A percentile compares a stretch with the other conserved stretches of the same genome.
phyloP scores from a whole-genome alignment of 2,888 invertebrate species.

The Synanthedon formicaeformis region DNA sequence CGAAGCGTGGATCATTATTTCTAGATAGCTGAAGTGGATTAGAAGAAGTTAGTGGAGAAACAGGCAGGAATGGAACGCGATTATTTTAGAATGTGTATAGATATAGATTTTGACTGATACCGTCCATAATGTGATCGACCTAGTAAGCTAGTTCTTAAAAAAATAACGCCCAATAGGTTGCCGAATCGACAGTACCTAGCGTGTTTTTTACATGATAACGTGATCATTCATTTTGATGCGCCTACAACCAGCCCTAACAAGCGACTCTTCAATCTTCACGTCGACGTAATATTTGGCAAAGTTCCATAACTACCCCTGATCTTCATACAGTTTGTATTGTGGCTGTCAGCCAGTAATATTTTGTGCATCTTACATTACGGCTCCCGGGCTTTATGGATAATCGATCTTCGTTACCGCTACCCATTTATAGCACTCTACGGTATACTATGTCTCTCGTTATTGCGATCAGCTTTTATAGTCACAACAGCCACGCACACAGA shows the following conservation, averaged over 20 bases:
- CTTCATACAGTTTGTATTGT: constrained; percentile 35
- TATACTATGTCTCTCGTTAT: constrained; percentile 6
- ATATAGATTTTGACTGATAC: too few relatives aligned
- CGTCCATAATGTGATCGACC: too few relatives aligned
- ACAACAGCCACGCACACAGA: constrained; percentile 4
- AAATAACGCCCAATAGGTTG: too few relatives aligned
- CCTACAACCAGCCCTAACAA: constrained; percentile 30
- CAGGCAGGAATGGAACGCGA: too few relatives aligned
- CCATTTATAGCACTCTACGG: constrained; percentile 6
- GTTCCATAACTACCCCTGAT: constrained; percentile 29
- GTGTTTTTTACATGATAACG: constrained; percentile 2
- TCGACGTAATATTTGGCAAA: constrained; percentile 53
- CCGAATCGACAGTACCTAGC: too few relatives aligned
- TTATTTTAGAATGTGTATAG: too few relatives aligned
- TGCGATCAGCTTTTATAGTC: constrained; percentile 10
- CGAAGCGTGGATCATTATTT: too few relatives aligned
- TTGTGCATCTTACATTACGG: constrained; percentile 27
- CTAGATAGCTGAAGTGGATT: too few relatives aligned
- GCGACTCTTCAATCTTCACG: constrained; percentile 37
- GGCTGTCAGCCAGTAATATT: constrained; percentile 46
- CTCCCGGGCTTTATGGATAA: constrained; percentile 17
- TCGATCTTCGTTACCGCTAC: constrained; percentile 18
- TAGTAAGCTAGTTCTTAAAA: too few relatives aligned
- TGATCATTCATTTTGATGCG: constrained; percentile 20
- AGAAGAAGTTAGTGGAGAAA: too few relatives aligned